Evolutionary conservation across 2,797 vertebrate species (phyloP), one percentile per base, ranked within the genome.

Genomic region (Lerista edwardsae): DNA sequence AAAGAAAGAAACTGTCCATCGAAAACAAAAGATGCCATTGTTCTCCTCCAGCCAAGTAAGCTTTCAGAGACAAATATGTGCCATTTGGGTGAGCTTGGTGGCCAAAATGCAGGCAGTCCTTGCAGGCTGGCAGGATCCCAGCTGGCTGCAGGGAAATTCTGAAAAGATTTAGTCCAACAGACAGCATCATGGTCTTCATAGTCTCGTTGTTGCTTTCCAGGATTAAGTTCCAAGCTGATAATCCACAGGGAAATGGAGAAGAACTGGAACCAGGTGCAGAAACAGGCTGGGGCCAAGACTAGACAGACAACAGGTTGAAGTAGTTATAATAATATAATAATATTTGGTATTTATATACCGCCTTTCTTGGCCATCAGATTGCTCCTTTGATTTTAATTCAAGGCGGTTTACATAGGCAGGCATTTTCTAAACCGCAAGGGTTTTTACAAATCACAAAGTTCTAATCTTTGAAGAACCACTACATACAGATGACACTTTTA

Each of bases 21-120:
- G 0, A 91, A 90, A 91, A 89, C 84, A 90, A 92, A 86, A 87
- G 59, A 79, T 91, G 75, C 57, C 65, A 83, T 84, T 89, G 82
- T 21, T 82, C 71, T 88, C 87, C 75, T 85, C 89, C 89, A 89
- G 79, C 73, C 83, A 86, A 88, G 75, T 57, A 89, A 74, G 77
- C 64, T 31, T 41, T 82, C 65, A 82, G 87, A 57, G 14, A 1
- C 1, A 83, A 47, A 69, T 0, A 2, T 55, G 64, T 84, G 84
- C 44, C 79, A 69, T 86, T 90, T 80, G 87, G n/a, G 84, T 29
- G 27, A 11, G 47, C 9, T 31, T 73, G 39, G 8, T 55, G 57
- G n/a, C 17, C 19, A 34, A 39, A 31, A n/a, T 84, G 27, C 25
- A 41, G 41, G 29, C 21, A 57, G 31, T 21, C 1, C n/a, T 75